phyloP scores from a whole-genome alignment of 2,888 invertebrate genomes.

The Xestia xanthographa region DNA sequence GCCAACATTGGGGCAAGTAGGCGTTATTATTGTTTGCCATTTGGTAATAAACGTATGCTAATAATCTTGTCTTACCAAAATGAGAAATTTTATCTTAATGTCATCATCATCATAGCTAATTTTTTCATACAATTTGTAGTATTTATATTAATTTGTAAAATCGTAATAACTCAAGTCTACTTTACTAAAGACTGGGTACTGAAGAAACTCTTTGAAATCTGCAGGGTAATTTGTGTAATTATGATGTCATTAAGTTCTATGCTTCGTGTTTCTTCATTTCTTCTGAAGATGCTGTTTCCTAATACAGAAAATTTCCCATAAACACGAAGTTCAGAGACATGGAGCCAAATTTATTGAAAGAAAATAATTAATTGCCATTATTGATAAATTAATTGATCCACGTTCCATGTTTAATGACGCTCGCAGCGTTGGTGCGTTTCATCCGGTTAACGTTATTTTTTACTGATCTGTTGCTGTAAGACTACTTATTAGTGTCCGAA shows the following conservation, averaged over 20 bases:
- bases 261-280: background rate
- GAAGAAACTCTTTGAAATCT: slow-evolving; percentile 4
- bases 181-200: background rate
- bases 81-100: slow-evolving; percentile 41
- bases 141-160: slow-evolving; percentile 36
- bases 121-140: slow-evolving; percentile 25
- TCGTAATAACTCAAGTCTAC: background rate
- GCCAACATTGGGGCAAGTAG: slow-evolving; percentile 46
- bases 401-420: slow-evolving; percentile 68
- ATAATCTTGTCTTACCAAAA: slow-evolving; percentile 60
- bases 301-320: slow-evolving; percentile 41
- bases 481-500: slow-evolving; percentile 32
- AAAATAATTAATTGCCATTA: slow-evolving; percentile 43
- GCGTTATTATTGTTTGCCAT: slow-evolving; percentile 46
- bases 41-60: slow-evolving; percentile 44
- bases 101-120: slow-evolving; percentile 48
- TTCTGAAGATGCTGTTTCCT: slow-evolving; percentile 20
- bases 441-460: slow-evolving; percentile 62
- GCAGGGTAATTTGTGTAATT: slow-evolving; percentile 10
- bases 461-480: slow-evolving; percentile 38
- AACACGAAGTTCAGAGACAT: slow-evolving; percentile 53
- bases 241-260: background rate
- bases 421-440: slow-evolving; percentile 59
- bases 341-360: slow-evolving; percentile 38
- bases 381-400: slow-evolving; percentile 66